Conservation (phyloP, 2,888 invertebrate genomes). For the Oligia latruncula region DNA sequence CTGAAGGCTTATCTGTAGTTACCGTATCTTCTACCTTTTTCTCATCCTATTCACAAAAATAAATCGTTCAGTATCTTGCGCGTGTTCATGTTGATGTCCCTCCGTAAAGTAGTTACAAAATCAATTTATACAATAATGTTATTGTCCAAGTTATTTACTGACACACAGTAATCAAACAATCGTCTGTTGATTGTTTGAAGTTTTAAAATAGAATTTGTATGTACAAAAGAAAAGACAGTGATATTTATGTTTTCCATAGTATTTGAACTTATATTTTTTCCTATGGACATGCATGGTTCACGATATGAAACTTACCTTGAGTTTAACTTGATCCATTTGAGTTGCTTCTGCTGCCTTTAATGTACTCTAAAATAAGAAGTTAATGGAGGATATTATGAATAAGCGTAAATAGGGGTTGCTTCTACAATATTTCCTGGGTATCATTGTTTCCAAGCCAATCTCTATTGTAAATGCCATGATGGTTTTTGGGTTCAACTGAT, state of each 20-base stretch:
- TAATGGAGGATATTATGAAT: slow-evolving; percentile 76
- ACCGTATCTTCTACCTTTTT: slow-evolving; percentile 80
- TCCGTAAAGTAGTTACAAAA: slow-evolving; percentile 51
- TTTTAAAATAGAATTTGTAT: slow-evolving; percentile 71
- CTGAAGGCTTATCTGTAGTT: slow-evolving; percentile 82
- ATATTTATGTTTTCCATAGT: slow-evolving; percentile 61
- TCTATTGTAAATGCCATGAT: slow-evolving; percentile 15
- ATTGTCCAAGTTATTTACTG: slow-evolving; percentile 79
- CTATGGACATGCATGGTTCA: slow-evolving; percentile 64
- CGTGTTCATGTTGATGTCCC: slow-evolving; percentile 30
- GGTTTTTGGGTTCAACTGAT: slow-evolving; percentile 46
- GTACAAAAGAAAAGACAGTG: slow-evolving; percentile 69
- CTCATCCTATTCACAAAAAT: slow-evolving; percentile 86
- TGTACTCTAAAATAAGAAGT: slow-evolving; percentile 85
- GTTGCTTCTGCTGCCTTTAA: slow-evolving; percentile 81
- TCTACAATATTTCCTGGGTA: slow-evolving; percentile 36
- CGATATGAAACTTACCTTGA: slow-evolving; percentile 83
- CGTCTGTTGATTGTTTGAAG: slow-evolving; percentile 69
- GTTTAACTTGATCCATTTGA: slow-evolving; percentile 82
- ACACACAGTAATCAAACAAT: slow-evolving; percentile 74
- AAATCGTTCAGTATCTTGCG: slow-evolving; percentile 62
- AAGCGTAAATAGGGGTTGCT: slow-evolving; percentile 77
- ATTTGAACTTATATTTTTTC: slow-evolving; percentile 57
- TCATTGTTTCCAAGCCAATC: slow-evolving; percentile 21
- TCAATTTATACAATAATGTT: slow-evolving; percentile 64